Evolutionary conservation across 2,888 invertebrate species (phyloP).

Genomic region (Latrodectus hesperus): DNA sequence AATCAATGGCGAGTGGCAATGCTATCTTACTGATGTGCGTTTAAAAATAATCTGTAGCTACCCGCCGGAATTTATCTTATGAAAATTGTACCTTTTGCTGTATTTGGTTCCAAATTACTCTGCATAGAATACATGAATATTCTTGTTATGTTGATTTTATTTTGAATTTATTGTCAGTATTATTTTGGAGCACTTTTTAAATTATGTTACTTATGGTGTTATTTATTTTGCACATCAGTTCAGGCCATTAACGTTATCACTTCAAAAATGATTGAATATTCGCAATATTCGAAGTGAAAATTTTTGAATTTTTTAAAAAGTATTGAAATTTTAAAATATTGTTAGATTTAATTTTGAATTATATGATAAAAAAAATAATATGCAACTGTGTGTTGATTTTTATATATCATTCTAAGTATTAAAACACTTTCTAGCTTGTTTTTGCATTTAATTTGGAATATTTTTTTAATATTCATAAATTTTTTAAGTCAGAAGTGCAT

Average conservation of each 20-base stretch:
- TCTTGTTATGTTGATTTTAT: not conserved
- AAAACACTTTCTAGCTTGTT: too few species aligned
- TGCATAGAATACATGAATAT: not conserved
- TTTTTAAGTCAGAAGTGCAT: too few species aligned
- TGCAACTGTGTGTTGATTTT: too few species aligned
- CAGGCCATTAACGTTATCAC: constrained; percentile 5
- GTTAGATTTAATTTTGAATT: too few species aligned
- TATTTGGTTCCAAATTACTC: not conserved
- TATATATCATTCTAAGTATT: too few species aligned
- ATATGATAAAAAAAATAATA: too few species aligned
- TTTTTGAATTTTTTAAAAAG: too few species aligned
- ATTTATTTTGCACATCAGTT: constrained; percentile 60
- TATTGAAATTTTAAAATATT: too few species aligned
- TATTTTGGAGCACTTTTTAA: constrained; percentile 14
- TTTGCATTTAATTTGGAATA: too few species aligned
- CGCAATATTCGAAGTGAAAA: too few species aligned
- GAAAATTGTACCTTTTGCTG: constrained; percentile 1
- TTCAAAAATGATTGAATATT: not conserved
- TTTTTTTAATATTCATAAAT: too few species aligned
- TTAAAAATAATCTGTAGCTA: constrained; percentile 40
- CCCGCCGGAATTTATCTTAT: constrained; percentile 44
- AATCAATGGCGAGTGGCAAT: constrained; percentile 62
- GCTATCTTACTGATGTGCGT: constrained; percentile 48
- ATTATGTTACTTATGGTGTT: constrained; percentile 33
- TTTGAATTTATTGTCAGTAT: not conserved